These are phyloP conservation scores for Struthio camelus DNA, from an alignment of 2,113 vertebrate species.

Conservation along the genomic window DNA sequence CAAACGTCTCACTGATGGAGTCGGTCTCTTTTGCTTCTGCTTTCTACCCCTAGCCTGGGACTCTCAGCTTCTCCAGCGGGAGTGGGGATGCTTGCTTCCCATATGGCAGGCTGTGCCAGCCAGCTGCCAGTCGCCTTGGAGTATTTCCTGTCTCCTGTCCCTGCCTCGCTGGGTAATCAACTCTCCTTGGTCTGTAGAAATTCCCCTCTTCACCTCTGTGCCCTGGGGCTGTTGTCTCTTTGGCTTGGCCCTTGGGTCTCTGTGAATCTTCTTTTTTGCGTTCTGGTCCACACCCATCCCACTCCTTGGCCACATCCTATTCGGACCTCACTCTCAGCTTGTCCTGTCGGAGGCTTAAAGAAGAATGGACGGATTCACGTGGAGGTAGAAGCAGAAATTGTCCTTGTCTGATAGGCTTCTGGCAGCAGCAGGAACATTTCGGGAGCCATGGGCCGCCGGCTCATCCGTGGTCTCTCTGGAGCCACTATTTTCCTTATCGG, in stretches of 20 bases:
- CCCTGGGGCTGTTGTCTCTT: neutral
- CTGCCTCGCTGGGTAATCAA: neutral
- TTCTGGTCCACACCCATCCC: neutral
- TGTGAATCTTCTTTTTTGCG: neutral
- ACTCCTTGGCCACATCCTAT: neutral
- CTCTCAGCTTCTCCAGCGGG: rapidly evolving
- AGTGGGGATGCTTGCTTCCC: neutral
- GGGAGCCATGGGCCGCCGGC: conserved; percentile 36
- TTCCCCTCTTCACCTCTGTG: neutral
- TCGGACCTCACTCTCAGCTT: neutral
- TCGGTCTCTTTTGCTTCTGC: neutral
- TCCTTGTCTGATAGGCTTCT: neutral
- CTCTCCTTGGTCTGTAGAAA: neutral
- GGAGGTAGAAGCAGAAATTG: neutral
- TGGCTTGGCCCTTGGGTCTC: neutral
- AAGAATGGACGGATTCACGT: neutral
- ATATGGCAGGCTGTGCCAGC: neutral
- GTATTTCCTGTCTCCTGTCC: neutral
- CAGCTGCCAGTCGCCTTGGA: neutral
- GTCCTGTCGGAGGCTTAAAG: neutral
- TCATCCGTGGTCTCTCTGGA: conserved; percentile 54
- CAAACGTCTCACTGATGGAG: neutral
- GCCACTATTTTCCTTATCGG: conserved; percentile 30
- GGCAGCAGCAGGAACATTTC: rapidly evolving
- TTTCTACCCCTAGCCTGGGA: neutral